These are phyloP conservation scores for Gymnosoma rotundatum DNA, from an alignment of 2,888 invertebrate genomes.

Conservation along the genomic window DNA sequence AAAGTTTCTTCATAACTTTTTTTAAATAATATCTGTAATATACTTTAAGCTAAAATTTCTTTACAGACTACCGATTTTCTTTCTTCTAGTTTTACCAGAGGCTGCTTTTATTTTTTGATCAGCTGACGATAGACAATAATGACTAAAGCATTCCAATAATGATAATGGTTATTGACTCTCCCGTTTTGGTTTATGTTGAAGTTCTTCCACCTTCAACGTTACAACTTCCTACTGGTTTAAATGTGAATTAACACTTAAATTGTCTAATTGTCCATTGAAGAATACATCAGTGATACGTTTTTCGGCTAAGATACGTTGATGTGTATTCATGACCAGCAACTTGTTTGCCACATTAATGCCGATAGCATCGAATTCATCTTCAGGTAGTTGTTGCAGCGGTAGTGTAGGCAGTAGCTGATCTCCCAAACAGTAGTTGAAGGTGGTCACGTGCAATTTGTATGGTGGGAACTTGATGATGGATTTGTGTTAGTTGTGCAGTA, in stretches of 20 bases:
- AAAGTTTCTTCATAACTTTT: too few species aligned
- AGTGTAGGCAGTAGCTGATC: too few species aligned
- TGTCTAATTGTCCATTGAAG: slow-evolving; percentile 81
- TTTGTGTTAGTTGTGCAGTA: too few species aligned
- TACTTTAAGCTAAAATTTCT: slow-evolving; percentile 26
- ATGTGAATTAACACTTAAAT: slow-evolving; percentile 78
- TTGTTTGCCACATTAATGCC: slow-evolving; percentile 81
- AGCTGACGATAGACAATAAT: slow-evolving; percentile 63
- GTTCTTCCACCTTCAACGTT: slow-evolving; percentile 36
- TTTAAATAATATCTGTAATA: too few species aligned
- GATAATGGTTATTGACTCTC: slow-evolving; percentile 52
- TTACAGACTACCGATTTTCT: too few species aligned
- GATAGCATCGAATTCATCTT: too few species aligned
- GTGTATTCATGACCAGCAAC: slow-evolving; percentile 79
- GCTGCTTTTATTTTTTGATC: slow-evolving; percentile 25
- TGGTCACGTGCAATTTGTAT: too few species aligned
- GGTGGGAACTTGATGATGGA: too few species aligned
- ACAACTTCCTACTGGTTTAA: slow-evolving; percentile 75
- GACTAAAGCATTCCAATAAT: slow-evolving; percentile 66
- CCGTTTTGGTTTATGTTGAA: slow-evolving; percentile 33
- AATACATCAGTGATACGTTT: slow-evolving; percentile 81
- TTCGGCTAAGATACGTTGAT: slow-evolving; percentile 81
- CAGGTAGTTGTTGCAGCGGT: too few species aligned
- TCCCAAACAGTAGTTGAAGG: too few species aligned
- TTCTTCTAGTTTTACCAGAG: too few species aligned